A percentile compares a stretch with the other conserved stretches of the same genome.
Conservation (phyloP, 2,888 invertebrate species). For the Corbicula japonica region DNA sequence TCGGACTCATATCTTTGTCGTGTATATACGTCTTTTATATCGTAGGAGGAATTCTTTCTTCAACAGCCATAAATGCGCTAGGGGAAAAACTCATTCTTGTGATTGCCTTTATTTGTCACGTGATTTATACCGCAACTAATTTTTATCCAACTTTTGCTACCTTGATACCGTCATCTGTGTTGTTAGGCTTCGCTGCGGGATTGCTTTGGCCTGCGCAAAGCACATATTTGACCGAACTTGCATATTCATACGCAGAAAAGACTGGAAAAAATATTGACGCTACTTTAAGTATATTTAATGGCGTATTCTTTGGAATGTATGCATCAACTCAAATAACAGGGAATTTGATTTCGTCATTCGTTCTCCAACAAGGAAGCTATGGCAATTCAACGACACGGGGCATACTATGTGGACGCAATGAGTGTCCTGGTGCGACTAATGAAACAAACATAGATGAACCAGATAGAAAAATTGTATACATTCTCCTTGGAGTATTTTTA, state of each 20-base stretch:
- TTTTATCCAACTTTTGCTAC: constrained; percentile 79
- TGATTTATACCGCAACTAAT: constrained; percentile 78
- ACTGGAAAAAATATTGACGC: constrained; percentile 68
- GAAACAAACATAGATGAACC: constrained; percentile 70
- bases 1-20: constrained; percentile 79
- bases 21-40: constrained; percentile 80
- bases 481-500: constrained; percentile 77
- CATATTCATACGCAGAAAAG: constrained; percentile 74
- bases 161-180: constrained; percentile 78
- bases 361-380: constrained; percentile 72
- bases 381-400: constrained; percentile 9
- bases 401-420: constrained; percentile 72
- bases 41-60: constrained; percentile 79
- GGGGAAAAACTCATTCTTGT: constrained; percentile 80
- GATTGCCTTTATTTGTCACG: constrained; percentile 74
- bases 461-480: constrained; percentile 69
- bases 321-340: constrained; percentile 82
- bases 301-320: constrained; percentile 81
- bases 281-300: constrained; percentile 79
- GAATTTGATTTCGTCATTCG: constrained; percentile 80
- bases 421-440: constrained; percentile 68
- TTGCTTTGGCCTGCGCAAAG: constrained; percentile 83
- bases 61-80: constrained; percentile 76
- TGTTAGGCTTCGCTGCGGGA: constrained; percentile 79
- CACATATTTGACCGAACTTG: constrained; percentile 80